Evolutionary conservation across 2,888 invertebrate species (phyloP).

Genomic region (Halictus ligatus): DNA sequence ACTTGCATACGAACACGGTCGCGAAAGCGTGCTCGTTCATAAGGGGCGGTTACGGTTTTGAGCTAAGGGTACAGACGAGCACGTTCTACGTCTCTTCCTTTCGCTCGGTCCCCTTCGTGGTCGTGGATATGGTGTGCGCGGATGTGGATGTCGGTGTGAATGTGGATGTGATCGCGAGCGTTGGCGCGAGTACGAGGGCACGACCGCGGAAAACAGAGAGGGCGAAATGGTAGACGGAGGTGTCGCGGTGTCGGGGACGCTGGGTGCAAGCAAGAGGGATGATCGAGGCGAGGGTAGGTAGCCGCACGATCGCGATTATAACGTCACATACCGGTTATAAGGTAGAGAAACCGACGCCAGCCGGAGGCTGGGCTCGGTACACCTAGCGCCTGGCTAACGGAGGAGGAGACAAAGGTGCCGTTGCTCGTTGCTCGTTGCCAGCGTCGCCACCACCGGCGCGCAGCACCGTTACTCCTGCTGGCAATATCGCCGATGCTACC

Average conservation of each 20-base stretch:
- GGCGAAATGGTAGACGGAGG: conserved; percentile 28
- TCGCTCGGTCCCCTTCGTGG: neutral
- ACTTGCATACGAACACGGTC: conserved; percentile 41
- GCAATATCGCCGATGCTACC: conserved; percentile 11
- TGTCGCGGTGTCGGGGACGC: conserved; percentile 4
- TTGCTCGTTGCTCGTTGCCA: conserved; percentile 11
- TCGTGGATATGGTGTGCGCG: neutral
- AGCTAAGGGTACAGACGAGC: conserved; percentile 28
- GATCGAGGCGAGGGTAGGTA: conserved; percentile 23
- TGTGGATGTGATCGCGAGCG: neutral
- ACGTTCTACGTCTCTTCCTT: conserved; percentile 23
- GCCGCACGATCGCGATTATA: conserved; percentile 74
- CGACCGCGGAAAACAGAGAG: conserved; percentile 18
- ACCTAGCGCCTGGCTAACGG: conserved; percentile 27
- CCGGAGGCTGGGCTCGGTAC: conserved; percentile 51
- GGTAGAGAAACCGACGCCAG: conserved; percentile 72
- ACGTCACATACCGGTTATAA: conserved; percentile 78
- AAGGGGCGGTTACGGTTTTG: conserved; percentile 11
- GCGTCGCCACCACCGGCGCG: conserved; percentile 7
- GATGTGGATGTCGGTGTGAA: neutral
- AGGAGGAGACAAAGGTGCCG: conserved; percentile 38
- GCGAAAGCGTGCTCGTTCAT: conserved; percentile 31
- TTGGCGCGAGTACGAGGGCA: neutral
- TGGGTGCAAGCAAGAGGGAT: conserved; percentile 26
- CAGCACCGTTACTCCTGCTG: conserved; percentile 1